Percentiles rank a stretch among this genome's conserved stretches.
phyloP scores from a whole-genome alignment of 2,797 vertebrate genomes.

The Phoeniculus purpureus region DNA sequence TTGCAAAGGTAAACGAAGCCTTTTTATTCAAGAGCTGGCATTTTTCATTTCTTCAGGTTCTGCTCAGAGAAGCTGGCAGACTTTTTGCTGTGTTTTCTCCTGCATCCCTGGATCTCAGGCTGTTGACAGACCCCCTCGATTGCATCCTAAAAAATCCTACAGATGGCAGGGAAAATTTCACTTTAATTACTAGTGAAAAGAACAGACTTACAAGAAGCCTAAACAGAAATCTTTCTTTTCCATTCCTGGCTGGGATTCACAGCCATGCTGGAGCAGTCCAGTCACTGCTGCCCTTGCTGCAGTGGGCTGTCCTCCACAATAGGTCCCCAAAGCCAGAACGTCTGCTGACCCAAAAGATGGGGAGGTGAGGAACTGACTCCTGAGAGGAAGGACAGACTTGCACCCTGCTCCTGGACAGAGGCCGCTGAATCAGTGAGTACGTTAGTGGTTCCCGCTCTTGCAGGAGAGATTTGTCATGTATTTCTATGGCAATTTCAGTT shows the following conservation, averaged over 20 bases:
- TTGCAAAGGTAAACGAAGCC: not conserved
- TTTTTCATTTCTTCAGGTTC: not conserved
- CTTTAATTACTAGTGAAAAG: constrained; percentile 41
- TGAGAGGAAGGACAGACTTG: not conserved
- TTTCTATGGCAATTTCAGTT: not conserved
- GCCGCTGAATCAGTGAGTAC: not conserved
- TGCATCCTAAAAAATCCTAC: constrained; percentile 33
- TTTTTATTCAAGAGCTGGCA: not conserved
- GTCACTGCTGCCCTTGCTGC: fast-evolving
- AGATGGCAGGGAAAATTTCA: constrained; percentile 65
- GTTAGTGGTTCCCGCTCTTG: fast-evolving
- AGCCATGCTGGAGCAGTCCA: not conserved
- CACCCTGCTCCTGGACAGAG: not conserved
- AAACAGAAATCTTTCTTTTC: not conserved
- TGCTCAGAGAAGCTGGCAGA: not conserved
- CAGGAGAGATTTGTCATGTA: not conserved
- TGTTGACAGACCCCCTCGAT: constrained; percentile 31
- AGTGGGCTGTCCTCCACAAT: not conserved
- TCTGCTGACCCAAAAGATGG: not conserved
- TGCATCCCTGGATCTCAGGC: not conserved
- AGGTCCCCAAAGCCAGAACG: not conserved
- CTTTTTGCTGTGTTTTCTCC: not conserved
- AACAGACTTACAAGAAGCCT: not conserved
- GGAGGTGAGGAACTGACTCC: fast-evolving
- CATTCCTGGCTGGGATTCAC: not conserved